Evolutionary conservation across 92 coral and sea anemone genomes (phyloP).

Genomic region (Actinernus sp.): DNA sequence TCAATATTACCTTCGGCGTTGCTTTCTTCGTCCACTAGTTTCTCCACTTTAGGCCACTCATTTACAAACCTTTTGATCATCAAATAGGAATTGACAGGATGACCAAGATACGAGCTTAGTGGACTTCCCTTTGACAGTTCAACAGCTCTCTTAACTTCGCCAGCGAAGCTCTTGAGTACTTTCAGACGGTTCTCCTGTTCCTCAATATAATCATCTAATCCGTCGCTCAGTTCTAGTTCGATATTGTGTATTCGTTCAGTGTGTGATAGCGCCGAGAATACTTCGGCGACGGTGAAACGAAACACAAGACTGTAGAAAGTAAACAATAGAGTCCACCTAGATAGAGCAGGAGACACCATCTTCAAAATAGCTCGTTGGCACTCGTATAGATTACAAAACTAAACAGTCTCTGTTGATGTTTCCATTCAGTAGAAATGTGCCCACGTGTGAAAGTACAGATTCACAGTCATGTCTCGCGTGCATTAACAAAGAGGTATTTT

Average conservation of each 20-base stretch:
- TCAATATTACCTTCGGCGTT: constrained; percentile 60
- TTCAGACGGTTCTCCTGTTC: constrained; percentile 71
- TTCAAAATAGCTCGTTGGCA: too few relatives aligned
- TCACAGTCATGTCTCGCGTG: too few relatives aligned
- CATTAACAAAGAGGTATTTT: too few relatives aligned
- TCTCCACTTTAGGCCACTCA: constrained; percentile 83
- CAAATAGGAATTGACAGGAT: constrained; percentile 87
- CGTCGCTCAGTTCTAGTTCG: constrained; percentile 81
- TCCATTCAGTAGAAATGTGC: too few relatives aligned
- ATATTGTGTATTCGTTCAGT: constrained; percentile 71
- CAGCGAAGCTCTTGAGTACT: constrained; percentile 59
- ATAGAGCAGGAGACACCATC: too few relatives aligned
- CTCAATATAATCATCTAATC: constrained; percentile 73
- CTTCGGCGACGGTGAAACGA: constrained; percentile 63
- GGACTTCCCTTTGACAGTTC: constrained; percentile 36
- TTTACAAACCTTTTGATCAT: constrained; percentile 88
- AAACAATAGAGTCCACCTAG: too few relatives aligned
- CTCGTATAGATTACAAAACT: too few relatives aligned
- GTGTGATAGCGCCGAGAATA: constrained; percentile 90
- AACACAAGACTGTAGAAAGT: too few relatives aligned
- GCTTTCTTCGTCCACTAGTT: constrained; percentile 38
- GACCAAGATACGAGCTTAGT: constrained; percentile 64
- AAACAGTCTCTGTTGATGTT: too few relatives aligned
- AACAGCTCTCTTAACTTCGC: constrained; percentile 61
- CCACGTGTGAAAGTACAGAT: too few relatives aligned